Percentiles rank a stretch among this genome's conserved stretches.
phyloP scores from a whole-genome alignment of 1,140 invertebrate species.

The Megathymus violae region DNA sequence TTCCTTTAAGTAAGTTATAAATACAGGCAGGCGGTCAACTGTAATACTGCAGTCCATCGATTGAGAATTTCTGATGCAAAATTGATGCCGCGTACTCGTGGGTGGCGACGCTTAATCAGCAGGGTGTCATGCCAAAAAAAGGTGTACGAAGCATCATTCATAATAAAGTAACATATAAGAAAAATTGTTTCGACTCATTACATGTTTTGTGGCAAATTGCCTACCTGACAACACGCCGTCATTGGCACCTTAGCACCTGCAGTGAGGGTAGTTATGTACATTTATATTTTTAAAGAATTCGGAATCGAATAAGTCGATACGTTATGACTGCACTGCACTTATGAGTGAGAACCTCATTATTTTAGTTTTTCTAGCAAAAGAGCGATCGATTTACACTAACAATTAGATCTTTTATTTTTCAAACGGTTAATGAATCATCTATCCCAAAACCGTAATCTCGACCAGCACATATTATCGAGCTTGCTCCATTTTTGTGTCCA shows the following conservation, averaged over 20 bases:
- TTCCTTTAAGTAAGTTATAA: background rate
- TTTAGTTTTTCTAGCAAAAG: no score
- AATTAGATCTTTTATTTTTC: no score
- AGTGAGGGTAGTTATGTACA: slow-evolving; percentile 13
- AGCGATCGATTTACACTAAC: no score
- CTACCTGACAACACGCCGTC: slow-evolving; percentile 44
- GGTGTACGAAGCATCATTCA: slow-evolving; percentile 14
- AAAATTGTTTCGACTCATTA: slow-evolving; percentile 35
- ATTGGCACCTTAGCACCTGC: slow-evolving; percentile 50
- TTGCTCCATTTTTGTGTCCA: no score
- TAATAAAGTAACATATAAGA: slow-evolving; percentile 21
- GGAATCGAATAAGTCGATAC: no score
- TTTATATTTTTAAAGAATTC: no score
- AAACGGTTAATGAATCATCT: no score
- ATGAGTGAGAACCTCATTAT: no score
- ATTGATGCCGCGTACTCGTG: slow-evolving; percentile 9
- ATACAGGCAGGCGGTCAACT: background rate
- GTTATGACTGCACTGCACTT: no score
- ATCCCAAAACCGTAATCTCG: no score
- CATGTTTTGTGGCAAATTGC: slow-evolving; percentile 41
- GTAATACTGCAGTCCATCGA: background rate
- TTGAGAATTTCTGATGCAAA: slow-evolving; percentile 25
- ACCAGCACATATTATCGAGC: no score
- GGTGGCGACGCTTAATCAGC: slow-evolving; percentile 20
- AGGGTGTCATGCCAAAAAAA: slow-evolving; percentile 23